phyloP scores from a whole-genome alignment of 2,888 invertebrate species.

The Oscheius sp. region DNA sequence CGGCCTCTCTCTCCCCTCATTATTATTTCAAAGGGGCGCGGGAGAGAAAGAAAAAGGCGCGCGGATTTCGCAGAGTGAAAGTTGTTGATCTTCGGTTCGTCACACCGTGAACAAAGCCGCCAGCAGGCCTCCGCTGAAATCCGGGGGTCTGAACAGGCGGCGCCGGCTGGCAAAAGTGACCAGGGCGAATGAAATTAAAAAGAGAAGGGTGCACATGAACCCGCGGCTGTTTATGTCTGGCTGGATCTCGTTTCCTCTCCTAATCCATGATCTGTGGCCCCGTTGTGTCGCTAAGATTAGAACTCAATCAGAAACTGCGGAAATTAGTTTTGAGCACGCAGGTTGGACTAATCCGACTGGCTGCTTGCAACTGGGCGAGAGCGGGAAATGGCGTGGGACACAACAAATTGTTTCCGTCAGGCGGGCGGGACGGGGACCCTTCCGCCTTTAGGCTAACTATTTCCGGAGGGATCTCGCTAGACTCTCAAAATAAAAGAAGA shows the following conservation, averaged over 20 bases:
- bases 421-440: neutral
- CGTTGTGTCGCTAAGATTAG: too few relatives aligned
- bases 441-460: neutral
- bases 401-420: constrained; percentile 20
- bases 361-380: neutral
- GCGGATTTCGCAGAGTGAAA: constrained; percentile 19
- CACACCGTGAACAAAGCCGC: too few relatives aligned
- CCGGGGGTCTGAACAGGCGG: too few relatives aligned
- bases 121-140: too few relatives aligned
- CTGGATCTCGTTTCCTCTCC: too few relatives aligned
- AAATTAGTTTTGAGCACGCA: neutral
- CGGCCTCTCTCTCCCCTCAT: too few relatives aligned
- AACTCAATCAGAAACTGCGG: too few relatives aligned
- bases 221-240: too few relatives aligned
- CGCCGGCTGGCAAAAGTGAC: neutral
- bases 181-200: neutral
- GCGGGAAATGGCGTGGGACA: neutral
- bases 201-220: neutral
- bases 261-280: too few relatives aligned
- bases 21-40: too few relatives aligned
- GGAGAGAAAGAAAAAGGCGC: too few relatives aligned
- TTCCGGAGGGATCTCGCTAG: constrained; percentile 1
- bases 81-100: constrained; percentile 17
- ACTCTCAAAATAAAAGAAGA: neutral
- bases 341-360: neutral